phyloP scores from a whole-genome alignment of 2,113 vertebrate species.

The Salvelinus fontinalis region DNA sequence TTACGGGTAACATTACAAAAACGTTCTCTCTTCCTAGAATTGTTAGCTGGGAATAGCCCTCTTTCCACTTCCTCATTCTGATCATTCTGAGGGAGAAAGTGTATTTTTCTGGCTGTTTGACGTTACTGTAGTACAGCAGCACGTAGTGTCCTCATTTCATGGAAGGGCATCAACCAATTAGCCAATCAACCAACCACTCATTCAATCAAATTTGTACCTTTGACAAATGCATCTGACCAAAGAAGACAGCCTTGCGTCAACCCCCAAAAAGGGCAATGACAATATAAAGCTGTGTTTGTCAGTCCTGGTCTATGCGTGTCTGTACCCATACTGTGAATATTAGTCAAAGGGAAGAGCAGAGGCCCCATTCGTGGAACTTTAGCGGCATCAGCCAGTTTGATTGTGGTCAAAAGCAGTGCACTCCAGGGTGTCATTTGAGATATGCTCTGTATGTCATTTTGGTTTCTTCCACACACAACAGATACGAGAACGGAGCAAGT shows the following conservation, averaged over 20 bases:
- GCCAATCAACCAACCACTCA: too few species aligned
- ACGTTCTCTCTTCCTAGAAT: too few species aligned
- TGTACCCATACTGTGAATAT: conserved; percentile 31
- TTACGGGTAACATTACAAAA: too few species aligned
- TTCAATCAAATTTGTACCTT: too few species aligned
- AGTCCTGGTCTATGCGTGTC: not conserved
- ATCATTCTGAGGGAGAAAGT: not conserved
- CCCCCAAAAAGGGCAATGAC: too few species aligned
- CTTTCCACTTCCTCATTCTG: not conserved
- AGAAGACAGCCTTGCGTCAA: too few species aligned
- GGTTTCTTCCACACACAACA: conserved; percentile 8
- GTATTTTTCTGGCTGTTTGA: not conserved
- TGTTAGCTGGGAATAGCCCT: not conserved
- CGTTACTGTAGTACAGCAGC: not conserved
- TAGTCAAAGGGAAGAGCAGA: conserved; percentile 15
- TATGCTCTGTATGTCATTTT: conserved; percentile 7
- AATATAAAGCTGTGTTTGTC: too few species aligned
- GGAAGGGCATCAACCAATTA: not conserved
- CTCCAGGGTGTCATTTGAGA: too few species aligned
- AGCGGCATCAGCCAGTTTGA: not conserved
- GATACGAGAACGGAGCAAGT: not conserved
- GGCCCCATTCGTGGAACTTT: conserved; percentile 13
- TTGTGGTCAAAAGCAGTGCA: too few species aligned
- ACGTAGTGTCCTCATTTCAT: not conserved
- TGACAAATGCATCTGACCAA: too few species aligned